Evolutionary conservation across 2,113 vertebrate species (phyloP).

Genomic region (Recurvirostra avosetta): DNA sequence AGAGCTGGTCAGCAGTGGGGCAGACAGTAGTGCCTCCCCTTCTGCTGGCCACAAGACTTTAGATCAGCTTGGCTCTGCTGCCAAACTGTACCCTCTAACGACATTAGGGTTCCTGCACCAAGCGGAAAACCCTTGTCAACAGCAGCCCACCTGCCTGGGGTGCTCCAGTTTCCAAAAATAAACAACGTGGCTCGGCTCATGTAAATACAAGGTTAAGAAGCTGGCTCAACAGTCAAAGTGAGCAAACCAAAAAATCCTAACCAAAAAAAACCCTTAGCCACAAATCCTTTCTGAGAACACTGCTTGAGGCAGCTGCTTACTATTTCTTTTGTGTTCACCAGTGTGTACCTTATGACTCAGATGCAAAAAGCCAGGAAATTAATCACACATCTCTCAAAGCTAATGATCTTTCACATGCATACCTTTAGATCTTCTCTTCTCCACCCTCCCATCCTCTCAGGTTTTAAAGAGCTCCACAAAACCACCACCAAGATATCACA

Average conservation of each 20-base stretch:
- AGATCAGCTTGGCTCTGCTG: not conserved
- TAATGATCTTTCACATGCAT: not conserved
- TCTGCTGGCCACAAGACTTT: not conserved
- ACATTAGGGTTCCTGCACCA: not conserved
- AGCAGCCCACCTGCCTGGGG: not conserved
- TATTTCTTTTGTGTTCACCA: not conserved
- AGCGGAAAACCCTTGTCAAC: not conserved
- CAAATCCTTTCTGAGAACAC: not conserved
- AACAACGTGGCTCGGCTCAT: not conserved
- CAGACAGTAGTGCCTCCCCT: not conserved
- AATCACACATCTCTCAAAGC: not conserved
- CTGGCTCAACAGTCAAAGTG: not conserved
- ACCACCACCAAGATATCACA: not conserved
- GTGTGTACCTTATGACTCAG: not conserved
- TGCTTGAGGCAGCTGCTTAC: not conserved
- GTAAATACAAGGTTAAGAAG: not conserved
- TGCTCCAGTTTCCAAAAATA: constrained; percentile 35
- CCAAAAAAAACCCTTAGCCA: not conserved
- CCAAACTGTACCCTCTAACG: not conserved
- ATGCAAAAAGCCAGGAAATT: not conserved
- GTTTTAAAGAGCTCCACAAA: not conserved
- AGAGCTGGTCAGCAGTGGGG: not conserved
- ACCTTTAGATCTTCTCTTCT: not conserved
- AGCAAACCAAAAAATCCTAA: not conserved
- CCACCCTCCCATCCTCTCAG: not conserved